phyloP scores from a whole-genome alignment of 2,888 invertebrate species.

The Cylindroiulus punctatus region DNA sequence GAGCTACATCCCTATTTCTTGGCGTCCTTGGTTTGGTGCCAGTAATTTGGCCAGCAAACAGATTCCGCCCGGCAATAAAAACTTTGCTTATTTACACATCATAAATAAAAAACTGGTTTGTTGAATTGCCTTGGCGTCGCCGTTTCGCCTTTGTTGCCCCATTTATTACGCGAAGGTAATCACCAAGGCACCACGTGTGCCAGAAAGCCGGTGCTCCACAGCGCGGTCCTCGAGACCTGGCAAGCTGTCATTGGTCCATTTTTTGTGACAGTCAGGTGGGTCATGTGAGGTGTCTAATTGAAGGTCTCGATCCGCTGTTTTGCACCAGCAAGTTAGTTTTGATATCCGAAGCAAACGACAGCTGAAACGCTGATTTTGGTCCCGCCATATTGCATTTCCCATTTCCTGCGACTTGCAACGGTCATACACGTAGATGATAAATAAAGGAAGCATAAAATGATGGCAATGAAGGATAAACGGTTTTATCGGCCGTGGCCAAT shows the following conservation, averaged over 20 bases:
- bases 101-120: conserved; percentile 4
- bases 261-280: neutral
- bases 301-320: neutral
- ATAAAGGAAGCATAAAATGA: neutral
- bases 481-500: conserved; percentile 29
- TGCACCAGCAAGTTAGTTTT: neutral
- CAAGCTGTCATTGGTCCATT: neutral
- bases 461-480: neutral
- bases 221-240: neutral
- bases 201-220: neutral
- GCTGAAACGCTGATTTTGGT: too few species aligned
- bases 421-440: too few species aligned
- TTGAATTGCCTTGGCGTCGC: neutral
- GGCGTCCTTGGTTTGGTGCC: neutral
- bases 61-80: conserved; percentile 38
- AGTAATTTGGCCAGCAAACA: neutral
- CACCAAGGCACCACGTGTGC: neutral
- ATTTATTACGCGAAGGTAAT: neutral
- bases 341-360: too few species aligned
- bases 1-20: neutral
- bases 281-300: neutral
- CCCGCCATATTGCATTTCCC: too few species aligned
- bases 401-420: too few species aligned
- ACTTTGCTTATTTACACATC: neutral
- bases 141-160: neutral